Evolutionary conservation across 2,888 invertebrate genomes (phyloP).

Genomic region (Ischnus inquisitorius): DNA sequence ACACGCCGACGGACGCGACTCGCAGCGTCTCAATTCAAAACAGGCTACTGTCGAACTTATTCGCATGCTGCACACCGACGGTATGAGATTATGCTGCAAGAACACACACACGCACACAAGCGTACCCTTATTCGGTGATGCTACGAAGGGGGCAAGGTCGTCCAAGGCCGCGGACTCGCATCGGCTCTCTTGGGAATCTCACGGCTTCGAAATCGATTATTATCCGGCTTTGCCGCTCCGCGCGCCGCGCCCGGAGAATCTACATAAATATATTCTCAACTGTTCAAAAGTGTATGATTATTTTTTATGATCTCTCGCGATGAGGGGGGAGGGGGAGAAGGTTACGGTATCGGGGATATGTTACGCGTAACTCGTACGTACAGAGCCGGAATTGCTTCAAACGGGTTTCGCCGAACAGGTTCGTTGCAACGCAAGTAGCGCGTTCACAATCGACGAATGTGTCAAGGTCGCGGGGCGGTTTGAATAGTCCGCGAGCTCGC

Average conservation of each 20-base stretch:
- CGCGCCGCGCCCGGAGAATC: slow-evolving; percentile 25
- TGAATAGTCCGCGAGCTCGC: slow-evolving; percentile 41
- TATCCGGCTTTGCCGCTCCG: slow-evolving; percentile 49
- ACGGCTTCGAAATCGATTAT: slow-evolving; percentile 56
- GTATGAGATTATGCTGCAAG: slow-evolving; percentile 66
- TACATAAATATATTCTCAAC: slow-evolving; percentile 28
- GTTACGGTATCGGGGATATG: not conserved
- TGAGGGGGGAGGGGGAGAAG: not conserved
- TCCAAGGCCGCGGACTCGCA: slow-evolving; percentile 65
- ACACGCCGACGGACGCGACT: too few species aligned
- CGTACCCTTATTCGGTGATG: slow-evolving; percentile 61
- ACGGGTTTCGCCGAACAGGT: slow-evolving; percentile 65
- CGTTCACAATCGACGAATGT: slow-evolving; percentile 57
- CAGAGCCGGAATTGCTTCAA: not conserved
- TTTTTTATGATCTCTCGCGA: slow-evolving; percentile 55
- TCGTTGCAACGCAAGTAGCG: slow-evolving; percentile 47
- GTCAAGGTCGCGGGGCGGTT: slow-evolving; percentile 58
- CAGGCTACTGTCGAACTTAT: slow-evolving; percentile 33
- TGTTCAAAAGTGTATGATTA: slow-evolving; percentile 45
- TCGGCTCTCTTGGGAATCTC: slow-evolving; percentile 76
- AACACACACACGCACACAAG: slow-evolving; percentile 71
- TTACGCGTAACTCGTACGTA: slow-evolving; percentile 11
- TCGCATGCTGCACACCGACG: slow-evolving; percentile 29
- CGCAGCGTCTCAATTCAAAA: slow-evolving; percentile 26
- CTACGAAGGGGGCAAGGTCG: slow-evolving; percentile 63